These are phyloP conservation scores for Epiperipatus broadwayi DNA, from an alignment of 2,888 invertebrate species.

Conservation along the genomic window DNA sequence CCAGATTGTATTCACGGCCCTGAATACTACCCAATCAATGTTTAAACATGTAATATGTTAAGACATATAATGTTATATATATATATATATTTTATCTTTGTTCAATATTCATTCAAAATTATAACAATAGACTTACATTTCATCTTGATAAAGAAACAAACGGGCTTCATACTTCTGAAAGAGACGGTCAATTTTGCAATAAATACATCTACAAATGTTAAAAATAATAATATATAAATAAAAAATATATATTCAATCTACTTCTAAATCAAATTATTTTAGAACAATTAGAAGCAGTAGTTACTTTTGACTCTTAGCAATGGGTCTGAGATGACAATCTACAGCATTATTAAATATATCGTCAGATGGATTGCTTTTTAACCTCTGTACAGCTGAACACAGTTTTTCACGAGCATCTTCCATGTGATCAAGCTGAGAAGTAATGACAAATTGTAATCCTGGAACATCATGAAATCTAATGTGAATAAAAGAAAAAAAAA, in stretches of 20 bases:
- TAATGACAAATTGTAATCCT: slow-evolving; percentile 27
- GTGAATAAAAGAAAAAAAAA: too few relatives aligned
- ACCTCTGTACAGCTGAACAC: slow-evolving; percentile 22
- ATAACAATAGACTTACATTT: too few relatives aligned
- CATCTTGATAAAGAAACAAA: too few relatives aligned
- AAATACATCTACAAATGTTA: slow-evolving; percentile 23
- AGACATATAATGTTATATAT: too few relatives aligned
- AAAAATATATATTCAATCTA: slow-evolving; percentile 21
- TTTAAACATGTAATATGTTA: too few relatives aligned
- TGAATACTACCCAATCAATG: too few relatives aligned
- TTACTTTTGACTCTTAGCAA: slow-evolving; percentile 13
- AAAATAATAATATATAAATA: slow-evolving; percentile 11
- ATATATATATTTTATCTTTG: too few relatives aligned
- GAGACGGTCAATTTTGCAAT: slow-evolving; percentile 25
- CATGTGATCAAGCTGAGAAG: slow-evolving; percentile 25
- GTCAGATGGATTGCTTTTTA: slow-evolving; percentile 23
- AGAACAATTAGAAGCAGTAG: slow-evolving; percentile 10
- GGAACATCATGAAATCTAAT: slow-evolving; percentile 24
- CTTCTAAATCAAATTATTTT: slow-evolving; percentile 17
- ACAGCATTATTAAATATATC: slow-evolving; percentile 34
- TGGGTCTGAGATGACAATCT: slow-evolving; percentile 38
- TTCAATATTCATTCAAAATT: too few relatives aligned
- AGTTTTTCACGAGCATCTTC: slow-evolving; percentile 25
- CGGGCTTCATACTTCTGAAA: slow-evolving; percentile 27
- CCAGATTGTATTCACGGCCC: too few relatives aligned